Percentiles rank a stretch among this genome's conserved stretches.
These are phyloP conservation scores for Helicolenus hilgendorfi DNA, from an alignment of 2,797 vertebrate species.

Conservation along the genomic window DNA sequence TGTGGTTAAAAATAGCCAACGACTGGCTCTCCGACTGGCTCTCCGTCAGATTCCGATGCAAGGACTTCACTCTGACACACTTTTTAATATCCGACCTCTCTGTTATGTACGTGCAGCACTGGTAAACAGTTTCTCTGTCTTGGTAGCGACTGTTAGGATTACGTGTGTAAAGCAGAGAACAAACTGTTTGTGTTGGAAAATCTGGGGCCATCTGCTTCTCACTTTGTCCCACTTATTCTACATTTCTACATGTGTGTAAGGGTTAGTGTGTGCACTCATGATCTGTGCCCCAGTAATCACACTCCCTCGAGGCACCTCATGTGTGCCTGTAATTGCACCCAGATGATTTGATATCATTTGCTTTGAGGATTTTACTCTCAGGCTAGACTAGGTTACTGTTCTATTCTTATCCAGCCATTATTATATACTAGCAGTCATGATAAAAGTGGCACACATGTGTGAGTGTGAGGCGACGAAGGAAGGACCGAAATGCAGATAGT, in stretches of 20 bases:
- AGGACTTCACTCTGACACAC: neutral
- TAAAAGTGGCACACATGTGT: neutral
- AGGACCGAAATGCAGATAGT: neutral
- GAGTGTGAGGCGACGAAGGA: neutral
- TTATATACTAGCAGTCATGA: too few species aligned
- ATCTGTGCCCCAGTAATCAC: constrained; percentile 13
- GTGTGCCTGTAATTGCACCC: neutral
- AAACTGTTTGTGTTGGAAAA: neutral
- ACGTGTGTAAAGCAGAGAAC: neutral
- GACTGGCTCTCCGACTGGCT: neutral
- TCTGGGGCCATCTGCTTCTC: constrained; percentile 7
- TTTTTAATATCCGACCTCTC: neutral
- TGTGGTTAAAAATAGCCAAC: constrained; percentile 27
- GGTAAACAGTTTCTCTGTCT: neutral
- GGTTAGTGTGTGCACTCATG: neutral
- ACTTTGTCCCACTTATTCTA: neutral
- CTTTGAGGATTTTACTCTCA: neutral
- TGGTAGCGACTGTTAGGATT: neutral
- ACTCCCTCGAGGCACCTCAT: neutral
- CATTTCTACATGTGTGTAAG: neutral
- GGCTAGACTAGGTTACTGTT: neutral
- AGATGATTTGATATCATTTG: neutral
- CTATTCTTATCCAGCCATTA: too few species aligned
- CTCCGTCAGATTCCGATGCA: neutral
- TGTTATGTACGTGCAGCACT: neutral